Base-by-base conservation (phyloP, 2,113 vertebrate species). In the Harpagus bidentatus region DNA sequence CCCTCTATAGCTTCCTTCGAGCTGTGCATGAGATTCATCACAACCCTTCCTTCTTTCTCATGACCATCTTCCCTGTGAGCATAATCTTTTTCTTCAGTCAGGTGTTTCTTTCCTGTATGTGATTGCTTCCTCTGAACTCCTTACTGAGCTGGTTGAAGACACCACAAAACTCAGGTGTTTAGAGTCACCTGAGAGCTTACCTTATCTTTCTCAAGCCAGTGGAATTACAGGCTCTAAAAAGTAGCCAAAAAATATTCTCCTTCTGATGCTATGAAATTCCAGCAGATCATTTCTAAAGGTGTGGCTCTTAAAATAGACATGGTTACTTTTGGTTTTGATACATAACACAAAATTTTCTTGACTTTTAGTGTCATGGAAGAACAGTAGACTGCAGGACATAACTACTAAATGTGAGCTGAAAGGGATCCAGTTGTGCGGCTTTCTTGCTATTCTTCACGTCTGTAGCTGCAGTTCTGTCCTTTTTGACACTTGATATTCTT, bases 251-350 rank as follows among this genome's bases (percentile, higher is more conserved):
- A 47, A 48, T 12, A 78, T 14, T 56, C 10, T 80, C 28, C 11
- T 83, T 88, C 61, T 61, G 28, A 31, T 62, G 21, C 13, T 53
- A 28, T 40, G 9, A 82, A 95, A 71, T 42, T 16, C 2, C 42
- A 78, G 22, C 9, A 55, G 4, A 32, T 40, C 21, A 55, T 76
- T 90, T 76, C 42, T 82, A 62, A 71, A 58, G 7, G 12, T 17
- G 8, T 6, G 20, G 67, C 19, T 45, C 28, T 58, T 40, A 45
- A 0, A 32, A 42, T 22, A 62, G 74, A 58, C 0, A 0, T 13
- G 10, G 21, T 22, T 28, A 8, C 1, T 62, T 71, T 3, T 56
- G n/a, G 28, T 29, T 50, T 18, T 14, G 10, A 11, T 40, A 78
- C 25, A 42, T 78, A 61, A 53, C 28, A 52, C 10, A 48, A 52